Conservation (phyloP, 2,113 vertebrate genomes). For the Tachysurus vachellii region DNA sequence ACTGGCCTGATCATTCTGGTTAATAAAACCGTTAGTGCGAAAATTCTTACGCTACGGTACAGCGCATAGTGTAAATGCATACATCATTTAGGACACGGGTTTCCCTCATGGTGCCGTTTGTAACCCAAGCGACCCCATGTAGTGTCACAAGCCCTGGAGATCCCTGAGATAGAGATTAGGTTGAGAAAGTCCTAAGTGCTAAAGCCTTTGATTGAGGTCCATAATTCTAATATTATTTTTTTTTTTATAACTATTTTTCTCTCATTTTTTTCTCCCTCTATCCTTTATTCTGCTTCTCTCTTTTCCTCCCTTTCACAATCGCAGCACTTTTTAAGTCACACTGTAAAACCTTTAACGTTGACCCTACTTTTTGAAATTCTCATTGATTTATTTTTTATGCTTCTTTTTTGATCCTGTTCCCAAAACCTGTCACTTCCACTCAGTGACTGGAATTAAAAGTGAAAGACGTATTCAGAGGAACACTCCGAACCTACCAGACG, state of each 20-base stretch:
- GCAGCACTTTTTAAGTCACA: neutral
- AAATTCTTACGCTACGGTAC: too few relatives aligned
- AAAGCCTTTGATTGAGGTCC: neutral
- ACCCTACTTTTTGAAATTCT: neutral
- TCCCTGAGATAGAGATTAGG: neutral
- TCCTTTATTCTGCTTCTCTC: neutral
- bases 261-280: neutral
- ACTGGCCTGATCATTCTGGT: neutral
- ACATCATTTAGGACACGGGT: neutral
- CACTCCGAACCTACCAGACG: neutral
- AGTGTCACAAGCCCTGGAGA: neutral
- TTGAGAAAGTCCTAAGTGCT: neutral
- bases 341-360: too few relatives aligned
- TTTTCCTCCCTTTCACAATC: neutral
- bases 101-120: neutral
- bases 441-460: slow-evolving; percentile 53
- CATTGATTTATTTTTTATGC: neutral
- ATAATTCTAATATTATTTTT: neutral
- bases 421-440: slow-evolving; percentile 37
- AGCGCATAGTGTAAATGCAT: too few relatives aligned
- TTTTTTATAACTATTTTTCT: neutral
- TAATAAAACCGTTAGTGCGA: neutral
- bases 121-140: neutral
- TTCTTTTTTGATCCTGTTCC: neutral
- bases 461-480: slow-evolving; percentile 22